These are phyloP conservation scores for Syrphus vitripennis DNA, from an alignment of 2,888 invertebrate genomes.

Conservation along the genomic window DNA sequence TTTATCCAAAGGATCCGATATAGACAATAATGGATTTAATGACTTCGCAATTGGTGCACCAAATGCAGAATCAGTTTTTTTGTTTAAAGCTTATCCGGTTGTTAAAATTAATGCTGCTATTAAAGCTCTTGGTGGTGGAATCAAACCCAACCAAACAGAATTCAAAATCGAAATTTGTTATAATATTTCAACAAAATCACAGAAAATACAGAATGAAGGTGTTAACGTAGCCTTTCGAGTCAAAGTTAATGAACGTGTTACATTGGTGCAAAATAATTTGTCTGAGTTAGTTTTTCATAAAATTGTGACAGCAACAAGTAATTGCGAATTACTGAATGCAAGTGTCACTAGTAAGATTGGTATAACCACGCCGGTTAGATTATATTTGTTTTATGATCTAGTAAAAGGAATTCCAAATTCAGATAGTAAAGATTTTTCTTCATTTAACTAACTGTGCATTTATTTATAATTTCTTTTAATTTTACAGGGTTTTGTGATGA, in stretches of 20 bases:
- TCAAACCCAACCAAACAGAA: constrained; percentile 78
- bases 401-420: constrained; percentile 78
- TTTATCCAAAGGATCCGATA: constrained; percentile 81
- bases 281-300: constrained; percentile 77
- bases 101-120: constrained; percentile 78
- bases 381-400: constrained; percentile 79
- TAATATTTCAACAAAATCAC: constrained; percentile 75
- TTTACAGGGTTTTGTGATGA: constrained; percentile 79
- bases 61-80: constrained; percentile 80
- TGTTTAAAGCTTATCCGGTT: constrained; percentile 81
- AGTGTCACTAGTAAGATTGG: constrained; percentile 78
- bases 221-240: constrained; percentile 76
- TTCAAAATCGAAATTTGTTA: constrained; percentile 79
- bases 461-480: background rate
- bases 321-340: constrained; percentile 77
- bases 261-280: constrained; percentile 75
- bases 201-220: constrained; percentile 75
- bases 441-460: background rate
- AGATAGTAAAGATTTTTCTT: constrained; percentile 72
- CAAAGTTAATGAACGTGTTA: constrained; percentile 78
- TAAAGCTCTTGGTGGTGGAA: constrained; percentile 78
- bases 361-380: constrained; percentile 80
- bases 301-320: constrained; percentile 74
- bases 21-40: constrained; percentile 80
- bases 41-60: constrained; percentile 82